Conservation (phyloP, 2,113 vertebrate species). For the Pipra filicauda region DNA sequence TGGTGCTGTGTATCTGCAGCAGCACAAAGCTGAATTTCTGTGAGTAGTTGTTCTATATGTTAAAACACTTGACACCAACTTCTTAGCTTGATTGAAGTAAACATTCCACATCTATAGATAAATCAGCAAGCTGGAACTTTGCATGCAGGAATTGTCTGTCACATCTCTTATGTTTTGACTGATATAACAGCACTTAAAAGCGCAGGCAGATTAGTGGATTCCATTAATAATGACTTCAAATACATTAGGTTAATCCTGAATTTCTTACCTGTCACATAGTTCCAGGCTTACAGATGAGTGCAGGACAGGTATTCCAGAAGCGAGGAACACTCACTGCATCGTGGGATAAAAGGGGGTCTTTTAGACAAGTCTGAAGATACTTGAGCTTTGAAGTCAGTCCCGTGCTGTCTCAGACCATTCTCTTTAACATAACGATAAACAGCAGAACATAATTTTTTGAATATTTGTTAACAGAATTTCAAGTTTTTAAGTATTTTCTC, state of each 20-base stretch:
- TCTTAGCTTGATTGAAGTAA: not conserved
- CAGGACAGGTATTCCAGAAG: not conserved
- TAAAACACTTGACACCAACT: not conserved
- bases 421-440: not conserved
- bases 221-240: conserved; percentile 13
- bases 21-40: not conserved
- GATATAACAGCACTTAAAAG: not conserved
- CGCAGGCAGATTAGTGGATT: not conserved
- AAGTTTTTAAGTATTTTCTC: not conserved
- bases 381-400: not conserved
- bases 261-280: not conserved
- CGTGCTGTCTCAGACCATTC: not conserved
- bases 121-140: not conserved
- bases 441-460: not conserved
- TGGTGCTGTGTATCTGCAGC: conserved; percentile 56
- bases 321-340: not conserved
- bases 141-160: not conserved
- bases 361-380: not conserved
- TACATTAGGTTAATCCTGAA: not conserved
- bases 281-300: not conserved
- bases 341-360: not conserved
- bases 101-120: not conserved
- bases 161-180: not conserved
- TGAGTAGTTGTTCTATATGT: not conserved
- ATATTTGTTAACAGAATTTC: not conserved